These are phyloP conservation scores for Sebastes trivittatus DNA, from an alignment of 2,797 vertebrate genomes.

Conservation along the genomic window DNA sequence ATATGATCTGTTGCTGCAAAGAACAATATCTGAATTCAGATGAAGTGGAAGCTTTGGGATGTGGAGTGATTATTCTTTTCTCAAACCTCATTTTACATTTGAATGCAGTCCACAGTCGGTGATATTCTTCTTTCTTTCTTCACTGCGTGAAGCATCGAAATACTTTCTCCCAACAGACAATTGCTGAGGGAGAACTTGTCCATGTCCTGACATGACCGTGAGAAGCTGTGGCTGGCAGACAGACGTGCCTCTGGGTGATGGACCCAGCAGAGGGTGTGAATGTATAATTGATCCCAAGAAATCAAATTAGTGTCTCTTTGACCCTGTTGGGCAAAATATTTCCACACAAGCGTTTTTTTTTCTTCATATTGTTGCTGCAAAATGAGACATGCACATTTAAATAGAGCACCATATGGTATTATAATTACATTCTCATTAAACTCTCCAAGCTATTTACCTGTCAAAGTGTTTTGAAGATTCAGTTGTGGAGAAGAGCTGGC, in stretches of 20 bases:
- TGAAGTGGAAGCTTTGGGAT: background rate
- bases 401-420: background rate
- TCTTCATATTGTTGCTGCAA: background rate
- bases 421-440: background rate
- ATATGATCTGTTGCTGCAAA: background rate
- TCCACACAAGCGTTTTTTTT: background rate
- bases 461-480: background rate
- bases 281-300: conserved; percentile 24
- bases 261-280: conserved; percentile 6
- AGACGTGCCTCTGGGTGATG: background rate
- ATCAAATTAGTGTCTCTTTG: background rate
- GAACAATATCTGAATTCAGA: background rate
- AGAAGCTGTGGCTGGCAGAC: conserved; percentile 7
- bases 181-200: background rate
- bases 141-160: background rate
- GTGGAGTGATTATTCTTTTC: background rate
- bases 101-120: background rate
- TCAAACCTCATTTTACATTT: background rate
- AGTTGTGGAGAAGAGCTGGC: background rate
- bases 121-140: background rate
- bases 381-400: background rate
- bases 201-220: background rate
- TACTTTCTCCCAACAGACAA: background rate
- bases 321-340: background rate
- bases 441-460: background rate